Evolutionary conservation across 2,888 invertebrate genomes (phyloP).

Genomic region (Cerastis leucographa): DNA sequence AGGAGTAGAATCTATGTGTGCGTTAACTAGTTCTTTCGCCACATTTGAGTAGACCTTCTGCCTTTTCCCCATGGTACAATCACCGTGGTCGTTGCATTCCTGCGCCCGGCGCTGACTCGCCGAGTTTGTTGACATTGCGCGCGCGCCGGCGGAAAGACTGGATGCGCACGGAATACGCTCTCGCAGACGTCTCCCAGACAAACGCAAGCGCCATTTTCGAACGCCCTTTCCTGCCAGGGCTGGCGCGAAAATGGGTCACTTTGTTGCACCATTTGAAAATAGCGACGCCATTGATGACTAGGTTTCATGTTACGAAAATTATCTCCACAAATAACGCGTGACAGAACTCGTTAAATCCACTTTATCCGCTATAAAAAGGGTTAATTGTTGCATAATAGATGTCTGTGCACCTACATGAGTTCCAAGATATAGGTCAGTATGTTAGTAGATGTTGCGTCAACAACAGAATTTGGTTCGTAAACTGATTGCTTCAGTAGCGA

Average conservation of each 20-base stretch:
- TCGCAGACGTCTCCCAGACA: slow-evolving; percentile 85
- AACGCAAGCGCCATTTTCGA: slow-evolving; percentile 84
- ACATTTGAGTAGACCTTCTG: slow-evolving; percentile 45
- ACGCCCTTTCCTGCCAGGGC: slow-evolving; percentile 81
- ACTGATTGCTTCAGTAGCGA: slow-evolving; percentile 57
- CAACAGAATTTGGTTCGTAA: slow-evolving; percentile 33
- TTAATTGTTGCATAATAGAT: slow-evolving; percentile 39
- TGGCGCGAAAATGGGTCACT: slow-evolving; percentile 68
- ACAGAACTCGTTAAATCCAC: slow-evolving; percentile 29
- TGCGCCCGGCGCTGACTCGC: slow-evolving; percentile 59
- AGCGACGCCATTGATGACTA: slow-evolving; percentile 38
- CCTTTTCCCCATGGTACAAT: slow-evolving; percentile 23
- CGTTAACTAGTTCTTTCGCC: background rate
- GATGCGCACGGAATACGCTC: slow-evolving; percentile 82
- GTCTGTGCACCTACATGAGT: slow-evolving; percentile 8
- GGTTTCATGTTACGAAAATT: slow-evolving; percentile 48
- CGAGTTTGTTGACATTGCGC: slow-evolving; percentile 74
- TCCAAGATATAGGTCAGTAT: slow-evolving; percentile 53
- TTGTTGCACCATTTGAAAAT: slow-evolving; percentile 57
- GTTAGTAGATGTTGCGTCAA: slow-evolving; percentile 24
- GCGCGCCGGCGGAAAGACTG: slow-evolving; percentile 77
- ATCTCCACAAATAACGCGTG: slow-evolving; percentile 16
- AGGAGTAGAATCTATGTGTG: background rate
- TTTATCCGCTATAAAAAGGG: slow-evolving; percentile 46
- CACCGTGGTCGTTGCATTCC: slow-evolving; percentile 66